phyloP scores from a whole-genome alignment of 2,888 invertebrate species.

The Mimas tiliae region DNA sequence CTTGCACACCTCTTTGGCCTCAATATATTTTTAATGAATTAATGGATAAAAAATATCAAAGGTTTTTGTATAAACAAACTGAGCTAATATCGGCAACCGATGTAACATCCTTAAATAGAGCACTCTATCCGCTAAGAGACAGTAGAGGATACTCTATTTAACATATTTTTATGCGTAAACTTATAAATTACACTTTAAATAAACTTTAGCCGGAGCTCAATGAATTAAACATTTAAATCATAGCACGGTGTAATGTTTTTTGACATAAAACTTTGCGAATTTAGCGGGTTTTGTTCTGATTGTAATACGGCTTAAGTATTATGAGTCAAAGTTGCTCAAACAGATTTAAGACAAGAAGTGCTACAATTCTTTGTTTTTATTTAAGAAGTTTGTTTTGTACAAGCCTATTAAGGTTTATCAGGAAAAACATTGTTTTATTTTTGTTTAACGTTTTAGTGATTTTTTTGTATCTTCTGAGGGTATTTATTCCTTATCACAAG shows the following conservation, averaged over 20 bases:
- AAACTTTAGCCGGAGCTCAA: neutral
- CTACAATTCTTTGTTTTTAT: conserved; percentile 24
- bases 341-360: conserved; percentile 23
- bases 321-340: conserved; percentile 24
- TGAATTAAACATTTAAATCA: conserved; percentile 20
- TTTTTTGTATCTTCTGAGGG: neutral
- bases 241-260: conserved; percentile 10
- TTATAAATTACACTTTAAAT: neutral
- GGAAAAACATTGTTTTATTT: neutral
- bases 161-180: neutral
- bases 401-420: conserved; percentile 20
- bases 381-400: conserved; percentile 19
- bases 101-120: neutral
- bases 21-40: too few species aligned
- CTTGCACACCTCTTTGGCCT: too few species aligned
- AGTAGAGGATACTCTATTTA: neutral
- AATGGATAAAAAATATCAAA: too few species aligned
- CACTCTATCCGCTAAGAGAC: neutral
- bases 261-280: conserved; percentile 24
- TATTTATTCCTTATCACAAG: too few species aligned
- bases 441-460: neutral
- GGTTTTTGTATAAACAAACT: too few species aligned
- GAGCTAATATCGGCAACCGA: too few species aligned
- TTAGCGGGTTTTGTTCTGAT: conserved; percentile 22
- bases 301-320: conserved; percentile 22